Evolutionary conservation across 1,140 invertebrate genomes (phyloP), one percentile per base, ranked within the genome.

Genomic region (Dinoponera quadriceps): DNA sequence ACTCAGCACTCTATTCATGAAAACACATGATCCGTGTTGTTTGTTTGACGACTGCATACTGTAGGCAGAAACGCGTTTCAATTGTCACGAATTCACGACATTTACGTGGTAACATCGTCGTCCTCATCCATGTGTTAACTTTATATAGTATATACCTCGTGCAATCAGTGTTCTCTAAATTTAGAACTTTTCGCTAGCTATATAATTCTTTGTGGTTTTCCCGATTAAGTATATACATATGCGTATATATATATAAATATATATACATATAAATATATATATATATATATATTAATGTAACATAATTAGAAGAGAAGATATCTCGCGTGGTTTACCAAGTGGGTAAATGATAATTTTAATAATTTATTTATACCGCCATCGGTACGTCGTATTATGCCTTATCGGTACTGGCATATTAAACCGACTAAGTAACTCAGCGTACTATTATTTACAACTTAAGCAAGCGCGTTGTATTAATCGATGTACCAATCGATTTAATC

Each of bases 111-210:
- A 55, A 86, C 29, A 51, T 88, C 65, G 71, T 85, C 55, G 73
- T 82, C 54, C 65, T 85, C 55, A 77, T 82, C 54, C 65, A 51
- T 86, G 88, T 68, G 86, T 83, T 89, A 89, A 65, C 88, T 86
- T 83, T 33, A 81, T 83, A 77, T 68, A 72, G 75, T 74, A 71
- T 65, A 73, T 65, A n/a, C 87, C 74, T 78, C 74, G 83, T 85
- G 83, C 74, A 85, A 89, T 91, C 87, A 88, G 83, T 89, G 84
- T 90, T 89, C 84, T 77, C 68, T 90, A 88, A 83, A 88, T 84
- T 88, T 88, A 91, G 86, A 75, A 75, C 78, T 85, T 89, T 82
- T 74, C 71, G 62, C 82, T 85, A 84, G 82, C 68, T 90, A 63
- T 84, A 80, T 44, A 44, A n/a, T 91, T 90, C 74, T 89, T 85